phyloP scores from a whole-genome alignment of 1,140 invertebrate species.

The Drosophila prosaltans region DNA sequence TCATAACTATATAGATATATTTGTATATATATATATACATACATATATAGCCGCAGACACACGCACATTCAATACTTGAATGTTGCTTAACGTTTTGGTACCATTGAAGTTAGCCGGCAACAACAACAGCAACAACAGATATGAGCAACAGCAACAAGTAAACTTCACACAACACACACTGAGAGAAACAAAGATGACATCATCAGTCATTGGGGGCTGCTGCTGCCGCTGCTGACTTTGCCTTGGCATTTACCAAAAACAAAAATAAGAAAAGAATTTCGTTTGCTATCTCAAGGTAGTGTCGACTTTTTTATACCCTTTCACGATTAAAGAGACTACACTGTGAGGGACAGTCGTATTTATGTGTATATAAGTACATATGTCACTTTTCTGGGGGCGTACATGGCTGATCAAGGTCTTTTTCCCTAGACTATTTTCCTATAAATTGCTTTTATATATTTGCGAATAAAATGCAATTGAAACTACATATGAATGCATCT shows the following conservation, averaged over 20 bases:
- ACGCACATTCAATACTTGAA: conserved; percentile 32
- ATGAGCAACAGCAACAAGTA: conserved; percentile 55
- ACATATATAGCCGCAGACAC: conserved; percentile 4
- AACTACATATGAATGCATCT: no score
- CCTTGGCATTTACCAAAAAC: conserved; percentile 15
- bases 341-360: no score
- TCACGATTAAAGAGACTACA: no score
- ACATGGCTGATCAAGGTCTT: no score
- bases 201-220: conserved; percentile 38
- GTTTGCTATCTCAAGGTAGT: background rate
- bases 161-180: conserved; percentile 39
- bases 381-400: no score
- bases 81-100: conserved; percentile 19
- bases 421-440: no score
- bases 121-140: conserved; percentile 18
- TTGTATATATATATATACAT: no score
- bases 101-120: conserved; percentile 53
- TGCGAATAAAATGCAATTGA: no score
- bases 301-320: background rate
- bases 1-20: background rate
- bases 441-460: no score
- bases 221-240: conserved; percentile 10
- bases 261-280: conserved; percentile 8
- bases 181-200: conserved; percentile 52
- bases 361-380: no score